Conservation (phyloP, 2,797 vertebrate genomes). For the Myripristis jacobus region DNA sequence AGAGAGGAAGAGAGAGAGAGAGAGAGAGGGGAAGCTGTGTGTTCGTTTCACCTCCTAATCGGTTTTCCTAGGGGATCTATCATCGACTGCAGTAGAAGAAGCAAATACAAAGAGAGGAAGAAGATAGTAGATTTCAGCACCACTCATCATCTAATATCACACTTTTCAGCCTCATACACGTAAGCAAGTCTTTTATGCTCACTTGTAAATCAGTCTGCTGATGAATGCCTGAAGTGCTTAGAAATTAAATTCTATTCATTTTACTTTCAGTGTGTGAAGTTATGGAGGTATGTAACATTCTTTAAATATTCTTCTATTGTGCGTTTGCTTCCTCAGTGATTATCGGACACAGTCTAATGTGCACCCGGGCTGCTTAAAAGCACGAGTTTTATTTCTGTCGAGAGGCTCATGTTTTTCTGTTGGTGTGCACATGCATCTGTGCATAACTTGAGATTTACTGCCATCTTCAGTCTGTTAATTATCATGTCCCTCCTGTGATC, state of each 20-base stretch:
- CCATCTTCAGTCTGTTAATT: constrained; percentile 8
- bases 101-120: constrained; percentile 49
- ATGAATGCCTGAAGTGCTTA: constrained; percentile 14
- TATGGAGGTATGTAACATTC: neutral
- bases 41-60: constrained; percentile 79
- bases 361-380: neutral
- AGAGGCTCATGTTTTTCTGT: neutral
- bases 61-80: constrained; percentile 74
- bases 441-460: neutral
- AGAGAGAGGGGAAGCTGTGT: constrained; percentile 52
- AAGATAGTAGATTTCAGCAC: constrained; percentile 22
- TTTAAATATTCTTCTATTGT: neutral
- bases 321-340: neutral
- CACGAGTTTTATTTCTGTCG: constrained; percentile 16
- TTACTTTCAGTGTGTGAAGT: constrained; percentile 15
- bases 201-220: constrained; percentile 15
- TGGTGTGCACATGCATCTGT: neutral
- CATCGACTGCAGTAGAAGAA: constrained; percentile 69
- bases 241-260: constrained; percentile 2
- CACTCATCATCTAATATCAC: constrained; percentile 49
- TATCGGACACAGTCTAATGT: constrained; percentile 17
- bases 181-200: constrained; percentile 59
- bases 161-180: constrained; percentile 62
- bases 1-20: constrained; percentile 40
- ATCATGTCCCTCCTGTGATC: constrained; percentile 2